A percentile compares a stretch with the other conserved stretches of the same genome.
These are phyloP conservation scores for Parnassius glacialis DNA, from an alignment of 2,888 invertebrate genomes.

Conservation along the genomic window DNA sequence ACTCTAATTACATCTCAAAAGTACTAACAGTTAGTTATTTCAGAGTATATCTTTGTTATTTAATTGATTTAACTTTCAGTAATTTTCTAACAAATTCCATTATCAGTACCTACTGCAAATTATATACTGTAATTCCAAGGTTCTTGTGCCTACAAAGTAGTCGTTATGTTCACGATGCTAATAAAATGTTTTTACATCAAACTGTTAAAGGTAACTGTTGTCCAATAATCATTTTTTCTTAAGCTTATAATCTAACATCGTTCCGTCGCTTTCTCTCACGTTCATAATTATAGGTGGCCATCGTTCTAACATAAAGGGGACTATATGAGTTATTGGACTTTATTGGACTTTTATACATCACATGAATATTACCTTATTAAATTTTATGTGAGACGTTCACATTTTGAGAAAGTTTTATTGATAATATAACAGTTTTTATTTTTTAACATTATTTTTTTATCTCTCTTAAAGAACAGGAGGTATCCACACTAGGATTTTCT, in stretches of 20 bases:
- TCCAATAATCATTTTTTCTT: conserved; percentile 8
- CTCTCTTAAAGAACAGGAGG: too few relatives aligned
- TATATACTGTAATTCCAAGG: neutral
- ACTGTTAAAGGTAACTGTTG: conserved; percentile 17
- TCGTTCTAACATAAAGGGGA: neutral
- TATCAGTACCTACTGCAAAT: too few relatives aligned
- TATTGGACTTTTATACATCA: neutral
- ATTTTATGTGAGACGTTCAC: too few relatives aligned
- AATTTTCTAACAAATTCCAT: too few relatives aligned
- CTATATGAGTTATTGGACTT: neutral
- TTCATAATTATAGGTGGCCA: conserved; percentile 6
- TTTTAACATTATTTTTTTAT: too few relatives aligned
- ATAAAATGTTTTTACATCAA: conserved; percentile 21
- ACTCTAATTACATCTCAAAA: too few relatives aligned
- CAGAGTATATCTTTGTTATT: too few relatives aligned
- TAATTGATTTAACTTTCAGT: too few relatives aligned
- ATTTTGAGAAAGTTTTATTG: too few relatives aligned
- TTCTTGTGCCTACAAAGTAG: conserved; percentile 3
- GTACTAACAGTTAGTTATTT: too few relatives aligned
- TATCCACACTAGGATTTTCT: too few relatives aligned
- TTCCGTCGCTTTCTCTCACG: conserved; percentile 7
- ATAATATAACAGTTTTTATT: too few relatives aligned
- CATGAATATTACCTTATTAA: neutral
- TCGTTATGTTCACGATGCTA: neutral
- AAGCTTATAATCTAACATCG: conserved; percentile 1